Conservation (phyloP, 2,888 invertebrate species). For the Rhyacophila evoluta region DNA sequence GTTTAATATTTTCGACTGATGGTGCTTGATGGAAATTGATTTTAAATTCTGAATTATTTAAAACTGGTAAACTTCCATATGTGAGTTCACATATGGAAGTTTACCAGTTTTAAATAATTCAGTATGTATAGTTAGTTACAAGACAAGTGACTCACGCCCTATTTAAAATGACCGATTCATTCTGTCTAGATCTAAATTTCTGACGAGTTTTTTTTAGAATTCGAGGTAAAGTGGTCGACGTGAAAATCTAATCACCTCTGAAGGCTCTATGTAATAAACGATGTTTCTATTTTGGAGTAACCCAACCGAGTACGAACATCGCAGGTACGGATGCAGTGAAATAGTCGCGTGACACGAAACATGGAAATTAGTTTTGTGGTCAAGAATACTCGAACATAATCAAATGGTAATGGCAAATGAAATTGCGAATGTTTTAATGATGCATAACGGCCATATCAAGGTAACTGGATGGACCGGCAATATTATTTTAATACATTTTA, state of each 20-base stretch:
- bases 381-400: constrained; percentile 38
- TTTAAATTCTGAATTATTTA: too few relatives aligned
- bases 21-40: too few relatives aligned
- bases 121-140: too few relatives aligned
- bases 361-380: constrained; percentile 49
- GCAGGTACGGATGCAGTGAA: constrained; percentile 39
- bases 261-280: constrained; percentile 4
- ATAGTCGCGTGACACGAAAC: constrained; percentile 48
- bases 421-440: constrained; percentile 11
- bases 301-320: neutral
- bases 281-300: constrained; percentile 28
- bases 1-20: too few relatives aligned
- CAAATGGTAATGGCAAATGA: neutral
- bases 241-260: constrained; percentile 13
- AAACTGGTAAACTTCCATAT: too few relatives aligned
- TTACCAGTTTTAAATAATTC: too few relatives aligned
- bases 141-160: too few relatives aligned
- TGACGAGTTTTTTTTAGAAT: neutral
- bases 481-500: too few relatives aligned
- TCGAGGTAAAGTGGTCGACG: neutral
- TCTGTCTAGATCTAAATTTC: neutral
- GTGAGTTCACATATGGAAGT: too few relatives aligned
- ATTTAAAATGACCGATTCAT: neutral
- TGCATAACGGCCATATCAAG: neutral
- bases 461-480: neutral